Evolutionary conservation across 2,113 vertebrate genomes (phyloP), one percentile per base, ranked within the genome.

Genomic region (Strix uralensis): DNA sequence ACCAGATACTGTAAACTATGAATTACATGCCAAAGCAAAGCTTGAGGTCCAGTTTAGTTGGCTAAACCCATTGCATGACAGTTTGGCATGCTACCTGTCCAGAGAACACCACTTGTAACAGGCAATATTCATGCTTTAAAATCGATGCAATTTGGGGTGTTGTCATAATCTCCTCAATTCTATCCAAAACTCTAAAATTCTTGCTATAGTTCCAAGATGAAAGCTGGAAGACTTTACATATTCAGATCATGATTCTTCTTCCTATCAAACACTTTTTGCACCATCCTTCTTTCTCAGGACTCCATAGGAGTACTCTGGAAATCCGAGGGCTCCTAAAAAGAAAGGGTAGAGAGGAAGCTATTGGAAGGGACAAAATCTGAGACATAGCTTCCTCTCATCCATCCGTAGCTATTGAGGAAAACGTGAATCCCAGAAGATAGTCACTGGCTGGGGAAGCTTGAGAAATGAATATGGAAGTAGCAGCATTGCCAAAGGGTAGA

Each of bases 301-400:
- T 78, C 26, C 20, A 3, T 49, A 55, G 15, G 7, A 36, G 7
- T 46, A 58, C 23, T 49, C 46, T 30, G 47, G 75, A 84, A 89
- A 62, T 42, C 65, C 58, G 57, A 63, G 7, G 16, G 10, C 10
- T 81, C 12, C 59, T 38, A n/a, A 80, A 74, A 16, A 59, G 20
- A 81, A 86, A 88, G 25, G 4, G 6, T 51, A 61, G 18, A 36
- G 44, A 91, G 15, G 14, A 88, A 59, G 42, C 9, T 70, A 42
- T 44, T 36, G 42, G 55, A 86, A 86, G 23, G 19, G 42, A 51
- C 26, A 36, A 78, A 92, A 62, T 10, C 3, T 36, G 65, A 89
- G 49, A 14, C 0, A 0, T 18, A 36, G 9, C 16, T 81, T 90
- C n/a, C 52, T 71, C 58, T 57, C 30, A 74, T 44, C 54, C 11